phyloP scores from a whole-genome alignment of 2,888 invertebrate genomes.

The Heliconius ismenius region DNA sequence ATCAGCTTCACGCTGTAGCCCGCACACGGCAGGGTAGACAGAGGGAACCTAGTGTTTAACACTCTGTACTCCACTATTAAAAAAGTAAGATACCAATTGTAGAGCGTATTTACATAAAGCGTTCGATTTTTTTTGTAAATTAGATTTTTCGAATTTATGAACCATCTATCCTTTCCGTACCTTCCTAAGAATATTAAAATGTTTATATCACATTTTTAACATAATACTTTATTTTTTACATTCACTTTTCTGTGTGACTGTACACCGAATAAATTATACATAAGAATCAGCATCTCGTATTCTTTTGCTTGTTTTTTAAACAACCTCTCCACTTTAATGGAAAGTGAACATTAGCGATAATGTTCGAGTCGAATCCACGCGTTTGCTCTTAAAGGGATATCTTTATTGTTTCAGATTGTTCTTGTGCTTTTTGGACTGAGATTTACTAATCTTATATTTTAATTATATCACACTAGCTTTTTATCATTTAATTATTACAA shows the following conservation, averaged over 20 bases:
- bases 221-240: neutral
- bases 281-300: conserved; percentile 41
- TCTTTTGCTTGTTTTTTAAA: conserved; percentile 42
- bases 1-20: too few relatives aligned
- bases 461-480: conserved; percentile 1
- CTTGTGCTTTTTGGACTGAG: neutral
- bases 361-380: conserved; percentile 33
- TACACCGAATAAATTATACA: conserved; percentile 34
- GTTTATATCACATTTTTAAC: neutral
- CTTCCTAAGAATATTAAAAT: too few relatives aligned
- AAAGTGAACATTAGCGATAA: conserved; percentile 42
- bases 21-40: too few relatives aligned
- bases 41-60: too few relatives aligned
- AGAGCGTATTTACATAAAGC: too few relatives aligned
- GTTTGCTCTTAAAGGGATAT: conserved; percentile 29
- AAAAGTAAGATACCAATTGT: too few relatives aligned
- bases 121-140: too few relatives aligned
- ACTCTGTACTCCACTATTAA: too few relatives aligned
- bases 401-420: conserved; percentile 24
- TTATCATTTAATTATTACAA: neutral
- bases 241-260: conserved; percentile 8
- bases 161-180: too few relatives aligned
- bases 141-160: too few relatives aligned
- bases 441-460: neutral
- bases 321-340: conserved; percentile 38